phyloP scores from a whole-genome alignment of 2,797 vertebrate species.

The Steatocranus sp. region DNA sequence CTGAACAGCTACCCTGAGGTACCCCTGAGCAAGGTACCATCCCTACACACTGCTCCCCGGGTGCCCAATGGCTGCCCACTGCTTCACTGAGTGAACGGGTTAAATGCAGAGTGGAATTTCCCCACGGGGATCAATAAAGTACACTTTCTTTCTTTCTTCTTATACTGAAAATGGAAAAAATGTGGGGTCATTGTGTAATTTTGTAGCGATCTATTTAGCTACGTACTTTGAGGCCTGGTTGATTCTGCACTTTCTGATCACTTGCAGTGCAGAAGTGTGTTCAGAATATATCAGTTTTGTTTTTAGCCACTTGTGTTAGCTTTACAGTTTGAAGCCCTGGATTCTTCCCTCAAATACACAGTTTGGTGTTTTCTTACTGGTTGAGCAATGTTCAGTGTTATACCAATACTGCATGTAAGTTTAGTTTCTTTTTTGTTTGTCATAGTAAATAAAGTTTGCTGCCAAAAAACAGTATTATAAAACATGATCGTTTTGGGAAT shows the following conservation, averaged over 20 bases:
- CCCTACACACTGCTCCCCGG: no score
- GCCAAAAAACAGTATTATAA: not conserved
- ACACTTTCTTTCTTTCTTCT: no score
- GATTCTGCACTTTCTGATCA: not conserved
- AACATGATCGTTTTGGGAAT: not conserved
- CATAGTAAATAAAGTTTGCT: not conserved
- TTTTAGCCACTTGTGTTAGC: not conserved
- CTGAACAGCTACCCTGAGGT: no score
- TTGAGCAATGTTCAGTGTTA: not conserved
- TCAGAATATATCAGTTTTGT: not conserved
- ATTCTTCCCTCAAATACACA: not conserved
- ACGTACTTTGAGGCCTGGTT: not conserved
- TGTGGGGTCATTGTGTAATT: not conserved
- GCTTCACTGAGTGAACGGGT: no score
- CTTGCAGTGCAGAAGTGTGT: not conserved
- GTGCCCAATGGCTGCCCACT: no score
- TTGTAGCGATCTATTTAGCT: not conserved
- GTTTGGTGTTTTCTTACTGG: not conserved
- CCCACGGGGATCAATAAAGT: no score
- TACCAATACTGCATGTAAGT: not conserved
- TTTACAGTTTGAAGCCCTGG: not conserved
- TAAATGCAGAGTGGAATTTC: no score
- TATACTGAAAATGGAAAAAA: not conserved
- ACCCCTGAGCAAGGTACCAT: no score
- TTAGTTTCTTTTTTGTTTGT: not conserved